Conservation (phyloP, 1,140 invertebrate genomes). For the Rhynchophorus ferrugineus region DNA sequence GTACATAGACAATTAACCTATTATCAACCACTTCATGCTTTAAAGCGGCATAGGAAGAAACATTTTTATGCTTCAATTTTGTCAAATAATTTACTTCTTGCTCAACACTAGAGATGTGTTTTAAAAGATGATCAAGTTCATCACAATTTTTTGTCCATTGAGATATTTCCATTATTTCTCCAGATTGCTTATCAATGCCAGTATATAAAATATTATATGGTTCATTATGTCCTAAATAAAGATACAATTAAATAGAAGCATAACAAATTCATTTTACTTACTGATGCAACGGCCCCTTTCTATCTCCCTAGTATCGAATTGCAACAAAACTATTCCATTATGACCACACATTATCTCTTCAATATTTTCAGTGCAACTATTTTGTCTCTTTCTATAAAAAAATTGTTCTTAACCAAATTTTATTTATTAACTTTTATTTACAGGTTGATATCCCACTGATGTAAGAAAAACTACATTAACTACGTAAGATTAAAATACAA, state of each 20-base stretch:
- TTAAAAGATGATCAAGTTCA: constrained; percentile 43
- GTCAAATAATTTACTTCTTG: constrained; percentile 62
- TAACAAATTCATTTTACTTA: constrained; percentile 27
- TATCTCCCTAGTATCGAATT: constrained; percentile 49
- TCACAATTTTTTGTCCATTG: constrained; percentile 54
- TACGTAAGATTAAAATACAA: too few species aligned
- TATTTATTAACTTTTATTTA: too few species aligned
- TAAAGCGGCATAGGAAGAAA: constrained; percentile 66
- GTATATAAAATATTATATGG: constrained; percentile 60
- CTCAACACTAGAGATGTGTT: constrained; percentile 57
- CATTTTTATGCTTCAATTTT: constrained; percentile 61
- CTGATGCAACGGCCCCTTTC: constrained; percentile 51
- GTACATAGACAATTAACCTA: constrained; percentile 49
- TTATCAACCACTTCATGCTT: constrained; percentile 52
- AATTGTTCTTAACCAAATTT: too few species aligned
- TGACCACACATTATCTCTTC: constrained; percentile 45
- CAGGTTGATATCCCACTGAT: too few species aligned
- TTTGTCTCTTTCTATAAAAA: constrained; percentile 10
- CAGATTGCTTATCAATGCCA: constrained; percentile 58
- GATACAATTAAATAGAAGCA: neutral
- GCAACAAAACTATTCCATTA: constrained; percentile 45
- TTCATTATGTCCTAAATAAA: constrained; percentile 49
- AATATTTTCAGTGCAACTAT: constrained; percentile 39
- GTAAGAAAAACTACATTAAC: too few species aligned
- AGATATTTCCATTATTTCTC: constrained; percentile 58